Evolutionary conservation across 2,797 vertebrate species (phyloP), one percentile per base, ranked within the genome.

Genomic region (Pangasius krempfi): DNA sequence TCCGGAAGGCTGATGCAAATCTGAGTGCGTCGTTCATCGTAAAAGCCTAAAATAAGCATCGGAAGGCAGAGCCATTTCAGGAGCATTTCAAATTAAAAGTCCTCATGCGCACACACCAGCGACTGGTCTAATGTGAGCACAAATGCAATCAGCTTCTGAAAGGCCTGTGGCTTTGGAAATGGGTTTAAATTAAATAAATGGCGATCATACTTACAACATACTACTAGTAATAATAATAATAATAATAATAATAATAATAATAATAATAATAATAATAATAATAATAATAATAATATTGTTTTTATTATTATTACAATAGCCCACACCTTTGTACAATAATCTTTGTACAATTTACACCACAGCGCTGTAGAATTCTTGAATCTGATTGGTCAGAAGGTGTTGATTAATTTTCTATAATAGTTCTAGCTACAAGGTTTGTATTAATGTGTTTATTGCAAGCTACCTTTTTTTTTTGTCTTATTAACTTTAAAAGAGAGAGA

Each of bases 61-160:
- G 96, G 96, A 96, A 96, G 91, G 14, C 87, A 90, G 47, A 92
- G 92, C 96, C 96, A 95, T 96, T 96, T 96, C 90, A 90, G 96
- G 95, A 86, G 60, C 40, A 91, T n/a, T 96, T 94, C 95, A 96
- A 8, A 94, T 91, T 95, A 96, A 95, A 92, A 89, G 79, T 87
- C 85, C 27, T 20, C 18, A 30, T 30, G 25, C 0, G 1, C 27
- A 13, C 30, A 3, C 9, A 33, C 54, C 83, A 81, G 68, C 73
- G 50, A 73, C 52, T 5, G 78, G n/a, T 68, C 4, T 25, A 37
- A 22, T 20, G 22, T 8, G 44, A 33, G n/a, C 27, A 82, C 78
- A 60, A 20, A 54, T 50, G 3, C 2, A 2, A n/a, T 40, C n/a
- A 37, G 22, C 9, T 47, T n/a, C 4, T 25, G 6, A 56, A 75